Percentiles rank a stretch among this genome's conserved stretches.
These are phyloP conservation scores for Rhinichthys osculus DNA, from an alignment of 2,797 vertebrate species.

Conservation along the genomic window DNA sequence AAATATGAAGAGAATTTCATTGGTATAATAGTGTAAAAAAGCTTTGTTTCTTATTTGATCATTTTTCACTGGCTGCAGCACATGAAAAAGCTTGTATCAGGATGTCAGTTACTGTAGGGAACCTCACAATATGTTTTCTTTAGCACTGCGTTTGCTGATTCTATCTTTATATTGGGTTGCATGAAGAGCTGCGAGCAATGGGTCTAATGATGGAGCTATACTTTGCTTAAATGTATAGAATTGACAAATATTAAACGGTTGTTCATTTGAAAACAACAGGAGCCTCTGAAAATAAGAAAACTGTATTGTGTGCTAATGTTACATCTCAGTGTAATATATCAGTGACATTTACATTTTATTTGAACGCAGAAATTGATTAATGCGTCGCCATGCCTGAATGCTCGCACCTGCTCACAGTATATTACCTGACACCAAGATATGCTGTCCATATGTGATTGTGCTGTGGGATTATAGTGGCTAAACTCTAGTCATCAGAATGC, in stretches of 20 bases:
- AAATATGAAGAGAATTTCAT: slow-evolving; percentile 5
- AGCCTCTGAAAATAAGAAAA: not conserved
- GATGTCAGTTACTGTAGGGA: not conserved
- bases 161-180: not conserved
- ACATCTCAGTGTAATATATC: not conserved
- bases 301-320: not conserved
- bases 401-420: not conserved
- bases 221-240: not conserved
- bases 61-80: not conserved
- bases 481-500: not conserved
- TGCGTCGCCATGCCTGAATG: slow-evolving; percentile 2
- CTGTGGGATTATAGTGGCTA: not conserved
- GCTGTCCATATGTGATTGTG: slow-evolving; percentile 4
- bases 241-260: not conserved
- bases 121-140: not conserved
- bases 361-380: slow-evolving; percentile 8
- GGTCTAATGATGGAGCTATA: not conserved
- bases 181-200: not conserved
- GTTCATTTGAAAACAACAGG: not conserved
- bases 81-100: not conserved
- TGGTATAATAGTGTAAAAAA: not conserved
- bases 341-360: not conserved
- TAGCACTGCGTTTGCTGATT: slow-evolving; percentile 13
- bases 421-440: not conserved
- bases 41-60: not conserved